These are phyloP conservation scores for Erebia aethiops DNA, from an alignment of 2,888 invertebrate species.

Conservation along the genomic window DNA sequence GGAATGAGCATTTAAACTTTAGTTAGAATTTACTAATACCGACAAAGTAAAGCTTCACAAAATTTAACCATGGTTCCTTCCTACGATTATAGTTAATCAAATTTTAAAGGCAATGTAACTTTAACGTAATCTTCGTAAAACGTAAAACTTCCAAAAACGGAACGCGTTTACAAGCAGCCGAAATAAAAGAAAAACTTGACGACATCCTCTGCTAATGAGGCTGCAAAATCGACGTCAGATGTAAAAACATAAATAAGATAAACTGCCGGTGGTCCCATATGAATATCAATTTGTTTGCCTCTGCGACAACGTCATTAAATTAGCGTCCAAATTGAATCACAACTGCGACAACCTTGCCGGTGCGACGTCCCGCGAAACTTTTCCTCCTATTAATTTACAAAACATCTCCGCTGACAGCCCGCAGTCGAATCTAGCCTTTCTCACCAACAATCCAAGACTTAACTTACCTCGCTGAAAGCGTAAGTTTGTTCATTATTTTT, in stretches of 20 bases:
- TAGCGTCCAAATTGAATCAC: conserved; percentile 83
- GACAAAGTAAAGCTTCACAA: no score
- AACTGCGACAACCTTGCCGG: conserved; percentile 81
- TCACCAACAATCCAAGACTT: conserved; percentile 53
- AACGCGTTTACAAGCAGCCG: conserved; percentile 1
- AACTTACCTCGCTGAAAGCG: conserved; percentile 56
- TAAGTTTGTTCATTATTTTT: conserved; percentile 83
- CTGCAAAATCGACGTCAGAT: conserved; percentile 46
- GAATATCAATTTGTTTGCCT: conserved; percentile 82
- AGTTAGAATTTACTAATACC: no score
- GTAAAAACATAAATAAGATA: conserved; percentile 67
- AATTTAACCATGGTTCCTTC: no score
- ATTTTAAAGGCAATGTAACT: no score
- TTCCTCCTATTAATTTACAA: conserved; percentile 83
- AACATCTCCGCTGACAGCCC: conserved; percentile 65
- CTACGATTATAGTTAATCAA: no score
- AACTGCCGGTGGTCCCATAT: conserved; percentile 76
- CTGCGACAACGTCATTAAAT: conserved; percentile 79
- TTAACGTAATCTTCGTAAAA: not conserved
- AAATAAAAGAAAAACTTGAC: conserved; percentile 29
- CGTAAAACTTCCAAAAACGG: no score
- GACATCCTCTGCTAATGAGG: conserved; percentile 49
- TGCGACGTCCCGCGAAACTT: conserved; percentile 79
- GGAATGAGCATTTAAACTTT: no score
- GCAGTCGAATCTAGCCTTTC: conserved; percentile 61